Evolutionary conservation across 2,113 vertebrate species (phyloP), one percentile per base, ranked within the genome.

Genomic region (Hymenochirus boettgeri): DNA sequence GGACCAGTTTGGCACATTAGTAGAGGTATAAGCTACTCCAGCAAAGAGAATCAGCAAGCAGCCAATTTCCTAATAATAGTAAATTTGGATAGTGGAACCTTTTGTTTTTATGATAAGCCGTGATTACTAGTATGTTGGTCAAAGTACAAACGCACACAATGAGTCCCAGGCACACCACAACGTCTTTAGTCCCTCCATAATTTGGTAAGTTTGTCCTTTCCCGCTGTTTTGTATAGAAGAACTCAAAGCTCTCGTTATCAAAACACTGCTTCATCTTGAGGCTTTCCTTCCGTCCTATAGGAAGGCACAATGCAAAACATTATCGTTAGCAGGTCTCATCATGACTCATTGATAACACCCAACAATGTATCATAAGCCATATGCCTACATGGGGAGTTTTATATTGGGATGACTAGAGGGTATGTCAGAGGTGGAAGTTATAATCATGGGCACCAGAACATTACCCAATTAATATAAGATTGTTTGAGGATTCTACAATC

Each of bases 51-150:
- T 96, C 94, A 0, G 93, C 93, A 0, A 92, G 93, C 0, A 94
- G 94, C 84, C 97, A 72, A 80, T 96, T 98, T 5, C 85, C 90
- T 5, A 98, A 76, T n/a, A 98, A 81, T 73, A 94, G 96, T 75
- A 95, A 98, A 71, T 96, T 96, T 71, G 95, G 94, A 55, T 88
- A 90, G 74, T 98, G 95, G 78, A 95, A 94, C 25, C 91, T 88
- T 0, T 86, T 87, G 80, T 98, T 97, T 62, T 88, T 77, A 53
- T 85, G 70, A 17, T 97, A 90, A 26, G 94, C 93, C 0, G 76
- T 76, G 66, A 98, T 96, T 50, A 98, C 90, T 75, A 97, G 48
- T 48, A 93, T 69, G 80, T 98, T 98, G 69, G 93, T 89, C 11
- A 97, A 74, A 1, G 96, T 90, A 0, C 95, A 83, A 57, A 90